phyloP scores from a whole-genome alignment of 1,140 invertebrate genomes.

The Anoplolepis gracilipes region DNA sequence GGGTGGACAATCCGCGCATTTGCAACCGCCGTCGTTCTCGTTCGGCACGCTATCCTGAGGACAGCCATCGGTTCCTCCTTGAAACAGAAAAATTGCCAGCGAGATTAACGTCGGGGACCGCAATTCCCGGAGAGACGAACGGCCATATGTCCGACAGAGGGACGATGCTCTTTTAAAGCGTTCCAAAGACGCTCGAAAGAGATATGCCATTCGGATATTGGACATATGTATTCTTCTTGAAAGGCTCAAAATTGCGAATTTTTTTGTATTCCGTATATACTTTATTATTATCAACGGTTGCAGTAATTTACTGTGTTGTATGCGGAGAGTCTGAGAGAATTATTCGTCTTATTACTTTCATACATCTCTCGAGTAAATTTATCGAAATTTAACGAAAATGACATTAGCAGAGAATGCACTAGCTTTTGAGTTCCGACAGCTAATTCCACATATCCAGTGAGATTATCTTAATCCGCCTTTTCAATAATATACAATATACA shows the following conservation, averaged over 20 bases:
- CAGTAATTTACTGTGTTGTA: conserved; percentile 1
- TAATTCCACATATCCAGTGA: neutral
- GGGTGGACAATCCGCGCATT: conserved; percentile 57
- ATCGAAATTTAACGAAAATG: too few relatives aligned
- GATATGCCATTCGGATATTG: neutral
- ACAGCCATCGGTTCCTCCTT: conserved; percentile 50
- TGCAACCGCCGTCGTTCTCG: conserved; percentile 67
- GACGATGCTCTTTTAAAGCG: conserved; percentile 29
- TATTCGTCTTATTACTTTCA: neutral
- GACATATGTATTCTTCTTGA: neutral
- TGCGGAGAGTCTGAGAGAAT: neutral
- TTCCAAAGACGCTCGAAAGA: conserved; percentile 1
- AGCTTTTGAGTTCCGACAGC: neutral
- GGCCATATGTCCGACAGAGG: conserved; percentile 36
- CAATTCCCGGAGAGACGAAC: conserved; percentile 40
- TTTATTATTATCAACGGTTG: conserved; percentile 35
- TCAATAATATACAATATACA: neutral
- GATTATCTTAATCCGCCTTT: neutral
- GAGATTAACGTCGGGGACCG: conserved; percentile 44
- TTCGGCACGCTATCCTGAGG: conserved; percentile 66
- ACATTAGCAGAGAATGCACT: too few relatives aligned
- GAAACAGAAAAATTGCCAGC: conserved; percentile 58
- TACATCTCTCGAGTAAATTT: too few relatives aligned
- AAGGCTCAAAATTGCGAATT: conserved; percentile 25
- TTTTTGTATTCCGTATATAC: neutral